Evolutionary conservation across 2,888 invertebrate species (phyloP).

Genomic region (Drosophila aldrichi): DNA sequence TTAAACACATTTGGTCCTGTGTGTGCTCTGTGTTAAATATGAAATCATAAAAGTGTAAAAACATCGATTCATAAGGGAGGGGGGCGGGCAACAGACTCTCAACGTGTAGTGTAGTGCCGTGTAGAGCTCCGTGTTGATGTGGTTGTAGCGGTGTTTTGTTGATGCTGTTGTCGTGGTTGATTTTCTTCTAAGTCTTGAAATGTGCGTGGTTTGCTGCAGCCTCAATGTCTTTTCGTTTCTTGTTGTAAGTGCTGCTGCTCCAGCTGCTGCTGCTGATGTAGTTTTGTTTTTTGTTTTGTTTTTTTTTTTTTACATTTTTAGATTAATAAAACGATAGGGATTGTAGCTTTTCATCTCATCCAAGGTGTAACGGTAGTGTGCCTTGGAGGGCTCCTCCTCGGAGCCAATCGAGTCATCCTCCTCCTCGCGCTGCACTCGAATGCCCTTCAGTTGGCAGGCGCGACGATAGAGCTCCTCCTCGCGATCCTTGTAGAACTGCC

Average conservation of each 20-base stretch:
- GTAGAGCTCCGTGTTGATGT: conserved; percentile 2
- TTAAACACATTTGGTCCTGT: conserved; percentile 8
- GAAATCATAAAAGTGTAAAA: conserved; percentile 36
- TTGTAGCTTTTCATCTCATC: conserved; percentile 76
- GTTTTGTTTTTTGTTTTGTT: background rate
- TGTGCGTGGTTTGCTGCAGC: background rate
- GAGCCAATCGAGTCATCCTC: conserved; percentile 60
- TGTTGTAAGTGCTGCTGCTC: background rate
- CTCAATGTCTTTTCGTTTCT: background rate
- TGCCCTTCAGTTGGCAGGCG: conserved; percentile 72
- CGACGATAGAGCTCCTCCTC: conserved; percentile 70
- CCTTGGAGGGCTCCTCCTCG: conserved; percentile 55
- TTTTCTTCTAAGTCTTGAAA: background rate
- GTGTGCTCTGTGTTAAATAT: conserved; percentile 17
- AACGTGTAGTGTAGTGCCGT: conserved; percentile 1
- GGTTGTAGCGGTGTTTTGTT: background rate
- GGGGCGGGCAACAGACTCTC: conserved; percentile 10
- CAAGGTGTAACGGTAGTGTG: conserved; percentile 67
- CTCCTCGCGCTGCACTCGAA: conserved; percentile 48
- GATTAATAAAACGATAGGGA: conserved; percentile 65
- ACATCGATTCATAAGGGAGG: conserved; percentile 11
- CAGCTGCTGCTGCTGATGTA: background rate
- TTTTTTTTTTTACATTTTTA: conserved; percentile 39
- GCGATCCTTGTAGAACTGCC: conserved; percentile 70
- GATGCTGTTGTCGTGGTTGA: background rate